Percentiles rank a stretch among this genome's conserved stretches.
phyloP scores from a whole-genome alignment of 1,140 invertebrate genomes.

The Sminthurinus signatus region DNA sequence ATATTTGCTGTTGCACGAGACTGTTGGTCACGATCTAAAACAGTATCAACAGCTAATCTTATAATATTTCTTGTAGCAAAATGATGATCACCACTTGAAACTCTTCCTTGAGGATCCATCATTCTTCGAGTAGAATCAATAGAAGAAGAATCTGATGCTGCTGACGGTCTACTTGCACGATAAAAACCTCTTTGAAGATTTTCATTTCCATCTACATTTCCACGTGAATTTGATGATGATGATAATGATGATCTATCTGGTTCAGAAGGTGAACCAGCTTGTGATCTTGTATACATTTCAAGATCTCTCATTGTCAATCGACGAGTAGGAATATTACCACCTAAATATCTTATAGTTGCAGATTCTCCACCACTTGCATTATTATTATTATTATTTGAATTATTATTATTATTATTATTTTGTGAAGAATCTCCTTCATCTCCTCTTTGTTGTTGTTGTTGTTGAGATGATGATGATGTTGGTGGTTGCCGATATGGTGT shows the following conservation, averaged over 20 bases:
- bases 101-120: too few relatives aligned
- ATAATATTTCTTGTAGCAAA: conserved; percentile 21
- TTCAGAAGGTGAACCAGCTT: too few relatives aligned
- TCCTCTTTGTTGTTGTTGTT: conserved; percentile 1
- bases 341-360: too few relatives aligned
- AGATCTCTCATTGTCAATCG: neutral
- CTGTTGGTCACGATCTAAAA: conserved; percentile 12
- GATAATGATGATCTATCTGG: too few relatives aligned
- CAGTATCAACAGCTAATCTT: conserved; percentile 35
- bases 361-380: neutral
- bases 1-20: neutral
- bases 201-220: neutral
- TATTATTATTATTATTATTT: conserved; percentile 3
- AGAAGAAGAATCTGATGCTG: too few relatives aligned
- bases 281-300: neutral
- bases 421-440: neutral
- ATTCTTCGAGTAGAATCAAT: too few relatives aligned
- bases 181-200: neutral
- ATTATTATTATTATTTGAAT: neutral
- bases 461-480: neutral
- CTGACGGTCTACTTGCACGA: neutral
- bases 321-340: neutral
- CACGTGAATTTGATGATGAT: neutral
- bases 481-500: neutral
- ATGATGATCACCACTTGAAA: neutral